Percentiles rank a stretch among this genome's conserved stretches.
phyloP scores from a whole-genome alignment of 2,888 invertebrate species.

The Exocentrus adspersus region DNA sequence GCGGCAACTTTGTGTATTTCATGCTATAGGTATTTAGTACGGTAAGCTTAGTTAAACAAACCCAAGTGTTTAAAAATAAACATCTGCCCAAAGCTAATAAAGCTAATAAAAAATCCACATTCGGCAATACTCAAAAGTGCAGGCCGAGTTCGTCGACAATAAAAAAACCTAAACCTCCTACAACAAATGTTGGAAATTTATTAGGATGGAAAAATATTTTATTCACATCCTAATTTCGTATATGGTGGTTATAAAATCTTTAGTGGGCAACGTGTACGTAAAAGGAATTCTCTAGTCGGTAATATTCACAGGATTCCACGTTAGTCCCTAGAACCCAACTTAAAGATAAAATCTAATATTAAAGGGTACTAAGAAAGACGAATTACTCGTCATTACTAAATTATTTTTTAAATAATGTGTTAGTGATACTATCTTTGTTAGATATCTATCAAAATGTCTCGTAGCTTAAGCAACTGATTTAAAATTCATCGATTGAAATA shows the following conservation, averaged over 20 bases:
- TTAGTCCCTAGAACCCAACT: neutral
- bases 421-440: neutral
- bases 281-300: neutral
- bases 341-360: slow-evolving; percentile 3
- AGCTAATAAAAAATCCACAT: too few relatives aligned
- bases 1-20: neutral
- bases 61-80: neutral
- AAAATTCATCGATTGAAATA: neutral
- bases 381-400: neutral
- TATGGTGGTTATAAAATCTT: neutral
- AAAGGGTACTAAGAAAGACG: neutral
- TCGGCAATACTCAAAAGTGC: too few relatives aligned
- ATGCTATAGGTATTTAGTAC: neutral
- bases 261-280: neutral
- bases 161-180: too few relatives aligned
- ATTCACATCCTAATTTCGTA: neutral
- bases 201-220: neutral
- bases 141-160: too few relatives aligned
- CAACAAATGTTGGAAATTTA: too few relatives aligned
- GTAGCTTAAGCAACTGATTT: neutral
- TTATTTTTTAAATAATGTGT: slow-evolving; percentile 1
- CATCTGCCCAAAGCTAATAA: too few relatives aligned
- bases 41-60: neutral
- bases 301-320: neutral
- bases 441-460: neutral